phyloP scores from a whole-genome alignment of 1,140 invertebrate genomes.

The Magallana angulata region DNA sequence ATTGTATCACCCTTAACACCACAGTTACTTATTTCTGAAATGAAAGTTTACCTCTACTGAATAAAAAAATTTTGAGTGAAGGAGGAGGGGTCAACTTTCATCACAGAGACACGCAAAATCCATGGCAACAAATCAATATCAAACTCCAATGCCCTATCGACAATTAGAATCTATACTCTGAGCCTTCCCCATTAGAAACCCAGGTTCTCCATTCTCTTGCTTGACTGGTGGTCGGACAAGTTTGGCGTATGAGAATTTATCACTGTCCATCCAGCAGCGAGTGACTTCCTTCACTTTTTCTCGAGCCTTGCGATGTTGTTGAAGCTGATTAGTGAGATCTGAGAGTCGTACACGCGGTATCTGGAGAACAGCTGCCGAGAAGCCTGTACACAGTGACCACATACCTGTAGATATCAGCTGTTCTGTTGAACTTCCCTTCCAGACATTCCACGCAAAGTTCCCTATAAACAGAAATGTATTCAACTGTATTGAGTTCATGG shows the following conservation, averaged over 20 bases:
- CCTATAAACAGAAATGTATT: conserved; percentile 35
- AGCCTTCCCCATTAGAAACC: conserved; percentile 16
- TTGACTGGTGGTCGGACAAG: conserved; percentile 36
- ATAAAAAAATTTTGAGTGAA: too few species aligned
- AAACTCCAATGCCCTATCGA: background rate
- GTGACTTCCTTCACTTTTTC: conserved; percentile 49
- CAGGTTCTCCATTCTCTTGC: background rate
- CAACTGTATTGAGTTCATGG: too few species aligned
- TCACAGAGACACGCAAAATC: too few species aligned
- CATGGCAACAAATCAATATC: too few species aligned
- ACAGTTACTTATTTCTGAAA: too few species aligned
- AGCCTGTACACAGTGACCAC: conserved; percentile 48
- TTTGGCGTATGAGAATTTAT: conserved; percentile 53
- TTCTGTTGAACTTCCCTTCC: conserved; percentile 46
- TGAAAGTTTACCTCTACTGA: too few species aligned
- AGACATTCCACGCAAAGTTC: conserved; percentile 53
- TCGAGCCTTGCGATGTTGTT: conserved; percentile 42
- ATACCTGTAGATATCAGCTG: conserved; percentile 50
- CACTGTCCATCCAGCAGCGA: conserved; percentile 44
- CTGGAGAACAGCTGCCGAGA: conserved; percentile 52
- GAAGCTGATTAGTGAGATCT: conserved; percentile 40
- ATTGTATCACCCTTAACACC: too few species aligned
- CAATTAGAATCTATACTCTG: conserved; percentile 1
- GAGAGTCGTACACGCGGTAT: conserved; percentile 49
- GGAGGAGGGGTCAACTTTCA: too few species aligned